phyloP scores from a whole-genome alignment of 1,140 invertebrate genomes.

The Ridgeia piscesae region DNA sequence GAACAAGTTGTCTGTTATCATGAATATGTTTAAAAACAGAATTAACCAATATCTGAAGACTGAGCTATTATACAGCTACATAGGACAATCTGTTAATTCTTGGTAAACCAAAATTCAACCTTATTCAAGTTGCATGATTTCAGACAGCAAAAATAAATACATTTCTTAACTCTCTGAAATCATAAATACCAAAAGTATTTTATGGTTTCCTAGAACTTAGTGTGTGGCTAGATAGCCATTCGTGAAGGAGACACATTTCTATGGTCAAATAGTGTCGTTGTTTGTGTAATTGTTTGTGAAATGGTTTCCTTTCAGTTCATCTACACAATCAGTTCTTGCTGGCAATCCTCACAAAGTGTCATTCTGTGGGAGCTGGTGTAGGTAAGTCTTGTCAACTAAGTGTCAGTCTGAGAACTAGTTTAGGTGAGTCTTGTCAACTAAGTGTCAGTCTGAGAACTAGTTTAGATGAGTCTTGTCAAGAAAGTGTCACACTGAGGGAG shows the following conservation, averaged over 20 bases:
- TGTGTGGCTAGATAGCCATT: too few relatives aligned
- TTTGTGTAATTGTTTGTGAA: background rate
- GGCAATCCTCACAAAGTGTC: constrained; percentile 77
- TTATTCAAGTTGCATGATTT: too few relatives aligned
- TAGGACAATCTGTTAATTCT: too few relatives aligned
- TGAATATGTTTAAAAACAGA: background rate
- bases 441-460: constrained; percentile 67
- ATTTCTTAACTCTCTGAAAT: too few relatives aligned
- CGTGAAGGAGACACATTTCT: too few relatives aligned
- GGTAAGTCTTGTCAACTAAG: constrained; percentile 62
- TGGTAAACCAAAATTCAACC: too few relatives aligned
- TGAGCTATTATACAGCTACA: too few relatives aligned
- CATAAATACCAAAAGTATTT: too few relatives aligned
- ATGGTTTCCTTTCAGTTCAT: constrained; percentile 61
- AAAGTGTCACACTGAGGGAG: constrained; percentile 68
- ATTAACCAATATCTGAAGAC: constrained; percentile 17
- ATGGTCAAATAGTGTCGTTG: too few relatives aligned
- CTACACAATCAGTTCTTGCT: constrained; percentile 82
- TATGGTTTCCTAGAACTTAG: too few relatives aligned
- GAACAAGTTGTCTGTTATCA: too few relatives aligned
- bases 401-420: constrained; percentile 65
- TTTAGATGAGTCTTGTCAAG: constrained; percentile 55
- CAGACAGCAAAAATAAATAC: too few relatives aligned
- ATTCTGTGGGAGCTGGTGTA: constrained; percentile 61
- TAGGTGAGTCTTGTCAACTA: constrained; percentile 60